Evolutionary conservation across 1,140 invertebrate species (phyloP), one percentile per base, ranked within the genome.

Genomic region (Drosophila trapezifrons): DNA sequence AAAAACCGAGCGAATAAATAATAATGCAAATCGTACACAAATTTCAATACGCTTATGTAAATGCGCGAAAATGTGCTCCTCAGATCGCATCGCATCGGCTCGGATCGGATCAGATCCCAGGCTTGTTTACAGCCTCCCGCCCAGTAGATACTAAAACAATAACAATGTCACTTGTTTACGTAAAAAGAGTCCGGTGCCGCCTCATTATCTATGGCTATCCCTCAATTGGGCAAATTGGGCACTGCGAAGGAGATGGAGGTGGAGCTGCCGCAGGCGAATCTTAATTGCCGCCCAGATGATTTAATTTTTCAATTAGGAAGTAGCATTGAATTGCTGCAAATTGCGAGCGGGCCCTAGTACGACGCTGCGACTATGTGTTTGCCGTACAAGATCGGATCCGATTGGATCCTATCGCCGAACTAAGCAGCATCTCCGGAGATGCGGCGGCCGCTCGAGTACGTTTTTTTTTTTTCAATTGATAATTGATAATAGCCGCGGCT

Each of bases 271-370:
- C 46, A 54, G 52, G 52, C 49, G 54, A 65, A 40, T 54, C 66
- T 65, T 87, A 87, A 86, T 87, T 87, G 71, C 32, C 56, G 67
- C 25, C 58, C 77, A 86, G 80, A 86, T 90, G 72, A 87, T 90
- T 90, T 89, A 84, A 89, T 89, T 89, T 85, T 74, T 80, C 78
- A 89, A 89, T 89, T 89, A 90, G 84, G 54, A 77, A 89, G 66
- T 70, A 45, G 49, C 60, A 70, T 87, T 78, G 72, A 89, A 89
- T 89, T 89, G 84, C 82, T 40, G 73, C 58, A 75, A 89, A 89
- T 84, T 89, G 57, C 65, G 29, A 59, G 47, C 51, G 27, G 54
- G 64, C 37, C 37, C 17, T 3, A 6, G 6, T 9, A 52, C 13
- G 49, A 54, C 17, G n/a, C 38, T 40, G 25, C 10, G 40, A 29